These are phyloP conservation scores for Cybosia mesomella DNA, from an alignment of 2,888 invertebrate genomes.

Conservation along the genomic window DNA sequence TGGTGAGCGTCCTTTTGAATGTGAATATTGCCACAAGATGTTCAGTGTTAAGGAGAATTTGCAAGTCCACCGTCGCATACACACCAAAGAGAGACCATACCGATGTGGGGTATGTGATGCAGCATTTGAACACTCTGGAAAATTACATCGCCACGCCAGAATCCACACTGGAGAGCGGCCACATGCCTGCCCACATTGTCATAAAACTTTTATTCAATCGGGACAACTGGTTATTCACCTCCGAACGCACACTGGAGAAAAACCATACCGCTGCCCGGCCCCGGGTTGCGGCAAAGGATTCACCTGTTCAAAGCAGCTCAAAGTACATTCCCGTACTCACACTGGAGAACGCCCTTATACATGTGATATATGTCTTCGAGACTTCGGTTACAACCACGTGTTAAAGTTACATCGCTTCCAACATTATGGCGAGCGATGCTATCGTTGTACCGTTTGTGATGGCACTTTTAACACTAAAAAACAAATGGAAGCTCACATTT, in stretches of 20 bases:
- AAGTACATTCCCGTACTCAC: constrained; percentile 96
- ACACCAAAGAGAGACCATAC: constrained; percentile 96
- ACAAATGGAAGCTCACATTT: constrained; percentile 95
- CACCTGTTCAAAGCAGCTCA: constrained; percentile 96
- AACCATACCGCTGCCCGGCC: constrained; percentile 93
- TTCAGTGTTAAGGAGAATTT: constrained; percentile 97
- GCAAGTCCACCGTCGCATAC: constrained; percentile 95
- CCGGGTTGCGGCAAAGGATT: constrained; percentile 96
- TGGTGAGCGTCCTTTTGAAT: constrained; percentile 96
- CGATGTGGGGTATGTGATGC: constrained; percentile 95
- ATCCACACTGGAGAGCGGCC: constrained; percentile 97
- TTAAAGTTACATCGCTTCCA: constrained; percentile 95
- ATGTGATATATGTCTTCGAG: constrained; percentile 96
- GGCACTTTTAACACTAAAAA: constrained; percentile 97
- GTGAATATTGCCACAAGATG: constrained; percentile 96
- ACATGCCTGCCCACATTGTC: constrained; percentile 95
- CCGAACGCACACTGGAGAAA: constrained; percentile 95
- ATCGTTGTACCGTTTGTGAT: constrained; percentile 96
- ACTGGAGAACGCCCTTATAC: constrained; percentile 97
- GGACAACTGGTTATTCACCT: constrained; percentile 97
- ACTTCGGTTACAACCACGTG: constrained; percentile 97
- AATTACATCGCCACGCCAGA: constrained; percentile 95
- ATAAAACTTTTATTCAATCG: constrained; percentile 96
- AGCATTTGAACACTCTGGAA: constrained; percentile 96
- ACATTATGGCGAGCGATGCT: constrained; percentile 96